These are phyloP conservation scores for Leptothorax acervorum DNA, from an alignment of 2,888 invertebrate genomes.

Conservation along the genomic window DNA sequence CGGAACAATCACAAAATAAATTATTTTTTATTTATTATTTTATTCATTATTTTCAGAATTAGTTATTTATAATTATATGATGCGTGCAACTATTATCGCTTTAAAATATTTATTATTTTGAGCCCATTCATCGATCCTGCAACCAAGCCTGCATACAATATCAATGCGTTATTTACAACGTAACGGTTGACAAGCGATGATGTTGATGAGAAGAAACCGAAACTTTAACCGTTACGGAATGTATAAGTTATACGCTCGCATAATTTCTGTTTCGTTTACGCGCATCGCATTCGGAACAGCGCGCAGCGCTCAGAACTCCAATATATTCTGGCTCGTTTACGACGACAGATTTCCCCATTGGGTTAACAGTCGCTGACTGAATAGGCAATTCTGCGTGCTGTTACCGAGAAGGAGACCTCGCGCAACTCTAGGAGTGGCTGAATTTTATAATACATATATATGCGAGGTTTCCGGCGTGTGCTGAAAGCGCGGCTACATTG, in stretches of 20 bases:
- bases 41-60: too few relatives aligned
- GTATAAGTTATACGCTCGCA: slow-evolving; percentile 39
- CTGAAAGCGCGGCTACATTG: slow-evolving; percentile 19
- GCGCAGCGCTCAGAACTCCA: neutral
- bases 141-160: neutral
- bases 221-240: slow-evolving; percentile 29
- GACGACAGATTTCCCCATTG: slow-evolving; percentile 21
- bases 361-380: slow-evolving; percentile 63
- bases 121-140: neutral
- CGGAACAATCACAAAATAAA: too few relatives aligned
- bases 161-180: neutral
- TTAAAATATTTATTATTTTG: too few relatives aligned
- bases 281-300: slow-evolving; percentile 12
- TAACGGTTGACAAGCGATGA: slow-evolving; percentile 20
- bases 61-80: too few relatives aligned
- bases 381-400: slow-evolving; percentile 70
- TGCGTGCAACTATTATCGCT: too few relatives aligned
- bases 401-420: slow-evolving; percentile 70
- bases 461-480: slow-evolving; percentile 55
- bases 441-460: slow-evolving; percentile 57
- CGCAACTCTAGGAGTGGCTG: slow-evolving; percentile 70
- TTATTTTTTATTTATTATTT: too few relatives aligned
- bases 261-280: slow-evolving; percentile 43
- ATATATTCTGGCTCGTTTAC: slow-evolving; percentile 36
- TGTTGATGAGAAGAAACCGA: slow-evolving; percentile 15